A percentile compares a stretch with the other conserved stretches of the same genome.
These are phyloP conservation scores for Ciconia stormi DNA, from an alignment of 2,113 vertebrate genomes.

Conservation along the genomic window DNA sequence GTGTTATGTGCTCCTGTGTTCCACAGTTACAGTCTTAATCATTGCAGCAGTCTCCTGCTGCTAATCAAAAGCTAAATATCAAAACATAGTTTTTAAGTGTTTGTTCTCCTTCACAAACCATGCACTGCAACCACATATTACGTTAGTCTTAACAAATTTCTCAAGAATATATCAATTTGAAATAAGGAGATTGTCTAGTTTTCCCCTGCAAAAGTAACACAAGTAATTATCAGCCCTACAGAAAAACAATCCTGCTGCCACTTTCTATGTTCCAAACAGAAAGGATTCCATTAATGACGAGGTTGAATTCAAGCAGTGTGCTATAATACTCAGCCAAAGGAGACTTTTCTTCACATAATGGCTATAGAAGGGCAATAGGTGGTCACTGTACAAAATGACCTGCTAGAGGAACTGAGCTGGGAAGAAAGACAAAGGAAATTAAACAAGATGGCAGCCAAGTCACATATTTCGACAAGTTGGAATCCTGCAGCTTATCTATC, in stretches of 20 bases:
- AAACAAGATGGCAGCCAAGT: neutral
- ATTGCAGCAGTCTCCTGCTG: neutral
- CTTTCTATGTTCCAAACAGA: neutral
- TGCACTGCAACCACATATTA: neutral
- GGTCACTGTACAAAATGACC: neutral
- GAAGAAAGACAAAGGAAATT: neutral
- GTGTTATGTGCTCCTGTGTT: neutral
- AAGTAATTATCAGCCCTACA: neutral
- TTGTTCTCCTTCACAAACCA: neutral
- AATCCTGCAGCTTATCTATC: neutral
- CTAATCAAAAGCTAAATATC: neutral
- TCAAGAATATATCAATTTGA: neutral
- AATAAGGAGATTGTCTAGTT: neutral
- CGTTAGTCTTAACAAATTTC: neutral
- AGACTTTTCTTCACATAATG: neutral
- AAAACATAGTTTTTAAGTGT: neutral
- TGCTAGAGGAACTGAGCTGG: neutral
- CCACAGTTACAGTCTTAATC: neutral
- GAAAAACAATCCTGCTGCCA: neutral
- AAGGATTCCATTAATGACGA: neutral
- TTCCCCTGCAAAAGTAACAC: neutral
- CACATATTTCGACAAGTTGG: neutral
- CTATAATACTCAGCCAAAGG: neutral
- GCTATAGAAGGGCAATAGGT: neutral
- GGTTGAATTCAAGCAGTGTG: neutral